Percentiles rank a stretch among this genome's conserved stretches.
Conservation (phyloP, 2,888 invertebrate genomes). For the Netelia fuscicornis region DNA sequence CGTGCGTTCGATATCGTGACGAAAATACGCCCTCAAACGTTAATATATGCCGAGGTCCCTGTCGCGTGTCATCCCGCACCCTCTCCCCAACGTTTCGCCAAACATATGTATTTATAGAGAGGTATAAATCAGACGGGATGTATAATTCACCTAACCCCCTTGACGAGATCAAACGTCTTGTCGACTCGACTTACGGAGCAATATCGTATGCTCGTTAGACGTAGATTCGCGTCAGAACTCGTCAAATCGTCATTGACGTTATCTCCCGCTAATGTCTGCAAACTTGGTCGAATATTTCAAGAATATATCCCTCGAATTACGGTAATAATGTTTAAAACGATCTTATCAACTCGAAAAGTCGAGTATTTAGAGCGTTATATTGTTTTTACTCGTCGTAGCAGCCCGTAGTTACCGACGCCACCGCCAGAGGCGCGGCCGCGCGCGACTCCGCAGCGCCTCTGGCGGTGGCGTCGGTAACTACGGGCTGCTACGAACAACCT, state of each 20-base stretch:
- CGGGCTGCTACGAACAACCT: too few relatives aligned
- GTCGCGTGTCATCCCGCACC: too few relatives aligned
- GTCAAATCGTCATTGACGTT: not conserved
- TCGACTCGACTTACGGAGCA: not conserved
- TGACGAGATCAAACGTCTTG: conserved; percentile 36
- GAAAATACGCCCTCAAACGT: not conserved
- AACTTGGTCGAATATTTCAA: not conserved
- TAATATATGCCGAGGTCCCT: not conserved
- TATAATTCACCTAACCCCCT: not conserved
- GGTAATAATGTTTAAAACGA: too few relatives aligned
- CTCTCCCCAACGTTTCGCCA: too few relatives aligned
- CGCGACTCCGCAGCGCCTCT: not conserved
- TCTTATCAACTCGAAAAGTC: too few relatives aligned
- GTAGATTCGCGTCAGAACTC: not conserved
- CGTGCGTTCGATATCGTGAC: conserved; percentile 8
- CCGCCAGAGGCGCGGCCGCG: not conserved
- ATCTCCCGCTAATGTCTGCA: not conserved
- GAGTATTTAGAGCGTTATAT: too few relatives aligned
- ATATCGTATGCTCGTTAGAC: conserved; percentile 48
- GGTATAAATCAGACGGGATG: not conserved
- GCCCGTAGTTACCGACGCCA: not conserved
- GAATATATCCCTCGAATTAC: too few relatives aligned
- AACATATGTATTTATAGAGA: not conserved
- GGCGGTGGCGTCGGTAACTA: not conserved
- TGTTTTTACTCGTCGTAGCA: not conserved